Percentiles rank a stretch among this genome's conserved stretches.
Conservation (phyloP, 2,113 vertebrate species). For the Orycteropus afer region DNA sequence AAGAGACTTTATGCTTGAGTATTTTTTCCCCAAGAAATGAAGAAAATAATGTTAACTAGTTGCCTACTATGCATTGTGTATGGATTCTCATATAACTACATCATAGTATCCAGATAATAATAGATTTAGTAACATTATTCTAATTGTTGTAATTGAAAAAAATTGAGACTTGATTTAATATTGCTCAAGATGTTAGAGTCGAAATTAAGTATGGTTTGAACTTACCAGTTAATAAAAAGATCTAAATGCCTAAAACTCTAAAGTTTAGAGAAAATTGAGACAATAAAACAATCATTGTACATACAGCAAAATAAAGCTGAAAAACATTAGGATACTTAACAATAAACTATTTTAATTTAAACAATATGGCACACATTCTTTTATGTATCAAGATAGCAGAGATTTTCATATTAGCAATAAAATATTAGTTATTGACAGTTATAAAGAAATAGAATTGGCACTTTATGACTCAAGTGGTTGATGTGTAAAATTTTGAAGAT, state of each 20-base stretch:
- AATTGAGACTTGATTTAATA: neutral
- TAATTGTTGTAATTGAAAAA: neutral
- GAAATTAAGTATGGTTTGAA: neutral
- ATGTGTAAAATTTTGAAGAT: neutral
- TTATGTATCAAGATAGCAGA: neutral
- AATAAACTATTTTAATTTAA: neutral
- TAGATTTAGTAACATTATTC: neutral
- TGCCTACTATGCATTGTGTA: neutral
- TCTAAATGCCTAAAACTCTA: neutral
- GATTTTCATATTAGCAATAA: neutral
- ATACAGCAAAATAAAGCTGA: neutral
- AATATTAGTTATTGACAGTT: neutral
- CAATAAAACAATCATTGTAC: neutral
- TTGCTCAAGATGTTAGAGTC: neutral
- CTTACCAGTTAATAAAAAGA: neutral
- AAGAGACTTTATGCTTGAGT: neutral
- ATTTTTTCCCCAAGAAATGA: neutral
- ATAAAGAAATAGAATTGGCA: neutral
- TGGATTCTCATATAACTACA: neutral
- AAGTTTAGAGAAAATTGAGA: neutral
- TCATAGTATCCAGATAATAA: neutral
- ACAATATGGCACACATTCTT: neutral
- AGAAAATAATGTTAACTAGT: neutral
- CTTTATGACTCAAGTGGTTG: neutral
- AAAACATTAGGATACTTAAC: neutral